Percentiles rank a stretch among this genome's conserved stretches.
Conservation (phyloP, 2,888 invertebrate species). For the Leptopterna dolabrata region DNA sequence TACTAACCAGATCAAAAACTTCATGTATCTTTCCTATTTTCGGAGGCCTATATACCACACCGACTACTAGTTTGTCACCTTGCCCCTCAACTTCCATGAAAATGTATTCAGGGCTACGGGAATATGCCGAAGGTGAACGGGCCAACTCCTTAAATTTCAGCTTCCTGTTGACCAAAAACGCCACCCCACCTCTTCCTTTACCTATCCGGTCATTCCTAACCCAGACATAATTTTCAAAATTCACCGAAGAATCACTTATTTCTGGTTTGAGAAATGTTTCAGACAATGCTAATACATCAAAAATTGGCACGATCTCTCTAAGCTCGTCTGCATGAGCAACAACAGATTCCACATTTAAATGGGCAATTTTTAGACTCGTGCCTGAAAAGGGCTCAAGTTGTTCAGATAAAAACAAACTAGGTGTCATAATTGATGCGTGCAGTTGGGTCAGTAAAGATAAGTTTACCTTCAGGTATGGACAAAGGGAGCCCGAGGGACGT, state of each 20-base stretch:
- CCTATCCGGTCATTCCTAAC: not conserved
- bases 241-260: not conserved
- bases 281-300: too few species aligned
- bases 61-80: not conserved
- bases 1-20: not conserved
- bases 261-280: too few species aligned
- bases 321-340: too few species aligned
- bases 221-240: not conserved
- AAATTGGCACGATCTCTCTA: too few species aligned
- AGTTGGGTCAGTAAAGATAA: too few species aligned
- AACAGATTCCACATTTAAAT: not conserved
- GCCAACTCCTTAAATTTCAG: not conserved
- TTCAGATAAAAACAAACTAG: not conserved
- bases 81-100: not conserved
- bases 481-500: too few species aligned
- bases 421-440: too few species aligned
- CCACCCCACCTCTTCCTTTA: not conserved
- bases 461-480: too few species aligned
- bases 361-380: not conserved
- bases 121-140: not conserved
- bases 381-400: not conserved
- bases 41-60: not conserved
- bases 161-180: not conserved
- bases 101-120: not conserved
- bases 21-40: not conserved